phyloP scores from a whole-genome alignment of 2,113 vertebrate species.

The Gnathonemus longibarbis region DNA sequence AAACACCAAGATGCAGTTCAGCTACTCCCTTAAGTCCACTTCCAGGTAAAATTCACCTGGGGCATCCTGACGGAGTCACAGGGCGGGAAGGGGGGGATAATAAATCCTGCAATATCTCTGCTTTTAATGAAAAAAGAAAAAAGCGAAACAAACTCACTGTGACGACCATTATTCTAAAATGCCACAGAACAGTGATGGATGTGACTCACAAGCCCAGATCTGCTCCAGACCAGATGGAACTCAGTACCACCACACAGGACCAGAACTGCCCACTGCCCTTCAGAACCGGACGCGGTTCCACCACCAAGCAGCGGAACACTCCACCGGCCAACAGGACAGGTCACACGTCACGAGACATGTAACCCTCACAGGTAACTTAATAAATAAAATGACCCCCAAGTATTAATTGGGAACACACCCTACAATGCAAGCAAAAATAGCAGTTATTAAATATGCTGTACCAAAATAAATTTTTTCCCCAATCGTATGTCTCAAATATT shows the following conservation, averaged over 20 bases:
- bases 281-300: background rate
- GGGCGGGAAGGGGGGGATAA: background rate
- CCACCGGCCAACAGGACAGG: background rate
- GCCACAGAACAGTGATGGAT: background rate
- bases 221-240: background rate
- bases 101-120: background rate
- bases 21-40: background rate
- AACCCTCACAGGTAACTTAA: background rate
- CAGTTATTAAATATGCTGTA: background rate
- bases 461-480: background rate
- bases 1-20: background rate
- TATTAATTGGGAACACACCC: background rate
- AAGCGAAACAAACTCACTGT: background rate
- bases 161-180: background rate
- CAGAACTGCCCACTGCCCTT: background rate
- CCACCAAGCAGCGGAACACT: background rate
- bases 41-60: background rate
- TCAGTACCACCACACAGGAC: background rate
- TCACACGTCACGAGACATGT: background rate
- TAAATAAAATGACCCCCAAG: background rate
- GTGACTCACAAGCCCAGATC: background rate
- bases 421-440: background rate
- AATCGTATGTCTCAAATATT: background rate
- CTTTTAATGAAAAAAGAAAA: background rate
- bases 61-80: background rate